Evolutionary conservation across 2,797 vertebrate genomes (phyloP).

Genomic region (Tolypeutes matacus): DNA sequence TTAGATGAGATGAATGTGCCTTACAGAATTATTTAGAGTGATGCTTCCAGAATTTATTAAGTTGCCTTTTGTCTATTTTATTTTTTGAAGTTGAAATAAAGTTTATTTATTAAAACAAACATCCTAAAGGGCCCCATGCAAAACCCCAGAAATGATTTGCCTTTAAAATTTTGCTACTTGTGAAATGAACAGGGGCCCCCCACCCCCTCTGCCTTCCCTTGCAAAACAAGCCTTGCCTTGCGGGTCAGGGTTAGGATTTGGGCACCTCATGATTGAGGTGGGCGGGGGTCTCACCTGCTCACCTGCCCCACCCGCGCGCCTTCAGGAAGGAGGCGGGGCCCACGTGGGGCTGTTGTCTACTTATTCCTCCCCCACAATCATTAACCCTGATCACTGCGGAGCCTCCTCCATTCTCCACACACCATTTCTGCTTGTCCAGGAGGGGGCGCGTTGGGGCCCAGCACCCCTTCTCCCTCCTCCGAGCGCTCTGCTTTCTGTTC

Average conservation of each 20-base stretch:
- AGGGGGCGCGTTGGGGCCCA: not conserved
- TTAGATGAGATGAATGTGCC: no score
- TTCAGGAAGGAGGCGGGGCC: no score
- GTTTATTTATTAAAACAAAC: no score
- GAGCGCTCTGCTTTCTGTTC: not conserved
- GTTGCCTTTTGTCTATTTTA: no score
- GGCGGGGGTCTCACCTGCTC: not conserved
- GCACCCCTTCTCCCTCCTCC: not conserved
- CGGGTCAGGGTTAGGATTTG: not conserved
- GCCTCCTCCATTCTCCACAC: not conserved
- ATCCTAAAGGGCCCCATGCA: no score
- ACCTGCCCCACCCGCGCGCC: no score
- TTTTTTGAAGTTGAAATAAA: no score
- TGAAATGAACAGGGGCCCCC: not conserved
- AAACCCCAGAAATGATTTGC: not conserved
- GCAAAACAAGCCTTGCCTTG: no score
- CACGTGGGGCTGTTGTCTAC: not conserved
- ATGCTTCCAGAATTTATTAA: no score
- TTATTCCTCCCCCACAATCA: not conserved
- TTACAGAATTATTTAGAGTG: no score
- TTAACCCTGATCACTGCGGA: fast-evolving
- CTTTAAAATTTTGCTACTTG: not conserved
- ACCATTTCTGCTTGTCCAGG: not conserved
- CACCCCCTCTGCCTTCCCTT: not conserved
- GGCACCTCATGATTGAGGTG: not conserved